Evolutionary conservation across 2,797 vertebrate genomes (phyloP).

Genomic region (Aulostomus chinensis): DNA sequence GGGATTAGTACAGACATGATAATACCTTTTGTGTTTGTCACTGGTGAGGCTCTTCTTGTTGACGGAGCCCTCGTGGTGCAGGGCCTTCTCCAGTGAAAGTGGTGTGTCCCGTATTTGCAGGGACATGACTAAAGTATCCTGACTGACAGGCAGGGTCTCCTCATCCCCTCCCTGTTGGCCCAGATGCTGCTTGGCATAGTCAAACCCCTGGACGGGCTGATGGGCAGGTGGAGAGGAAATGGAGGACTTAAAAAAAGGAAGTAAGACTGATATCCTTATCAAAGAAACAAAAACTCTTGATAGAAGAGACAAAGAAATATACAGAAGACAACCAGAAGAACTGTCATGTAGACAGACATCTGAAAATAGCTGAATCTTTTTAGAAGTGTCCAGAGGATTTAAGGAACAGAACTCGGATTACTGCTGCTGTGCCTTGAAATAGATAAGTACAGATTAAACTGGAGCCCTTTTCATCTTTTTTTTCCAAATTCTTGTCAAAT

Average conservation of each 20-base stretch:
- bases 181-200: slow-evolving; percentile 98
- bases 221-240: slow-evolving; percentile 34
- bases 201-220: slow-evolving; percentile 97
- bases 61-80: slow-evolving; percentile 86
- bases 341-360: too few relatives aligned
- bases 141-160: slow-evolving; percentile 89
- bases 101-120: slow-evolving; percentile 88
- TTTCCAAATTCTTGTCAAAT: slow-evolving; percentile 53
- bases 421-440: slow-evolving; percentile 37
- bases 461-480: slow-evolving; percentile 35
- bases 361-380: slow-evolving; percentile 27
- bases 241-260: too few relatives aligned
- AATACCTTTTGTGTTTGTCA: slow-evolving; percentile 92
- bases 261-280: too few relatives aligned
- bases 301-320: slow-evolving; percentile 11
- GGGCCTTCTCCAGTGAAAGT: slow-evolving; percentile 87
- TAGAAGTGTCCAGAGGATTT: slow-evolving; percentile 37
- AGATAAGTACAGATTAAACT: slow-evolving; percentile 51
- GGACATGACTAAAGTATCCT: slow-evolving; percentile 92
- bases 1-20: background rate
- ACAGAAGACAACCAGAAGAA: slow-evolving; percentile 8
- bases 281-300: background rate
- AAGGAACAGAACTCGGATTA: slow-evolving; percentile 42
- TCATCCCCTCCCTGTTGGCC: slow-evolving; percentile 95
- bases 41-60: slow-evolving; percentile 87